These are phyloP conservation scores for Buceros bicornis DNA, from an alignment of 2,797 vertebrate genomes.

Conservation along the genomic window DNA sequence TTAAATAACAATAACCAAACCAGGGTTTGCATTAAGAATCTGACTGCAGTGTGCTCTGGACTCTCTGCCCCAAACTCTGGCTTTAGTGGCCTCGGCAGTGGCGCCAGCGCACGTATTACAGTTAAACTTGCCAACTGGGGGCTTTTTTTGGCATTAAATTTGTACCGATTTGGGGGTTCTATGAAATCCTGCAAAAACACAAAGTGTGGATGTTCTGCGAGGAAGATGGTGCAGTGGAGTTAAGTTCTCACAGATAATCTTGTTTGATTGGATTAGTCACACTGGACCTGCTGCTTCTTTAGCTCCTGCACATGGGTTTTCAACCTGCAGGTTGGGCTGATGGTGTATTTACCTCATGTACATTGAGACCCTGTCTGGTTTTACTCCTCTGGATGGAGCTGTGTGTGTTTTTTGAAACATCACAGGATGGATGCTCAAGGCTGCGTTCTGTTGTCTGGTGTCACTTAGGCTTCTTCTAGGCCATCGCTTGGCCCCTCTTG, in stretches of 20 bases:
- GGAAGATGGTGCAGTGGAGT: neutral
- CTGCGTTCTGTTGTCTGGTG: neutral
- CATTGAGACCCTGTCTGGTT: too few relatives aligned
- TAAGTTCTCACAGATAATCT: neutral
- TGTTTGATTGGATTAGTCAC: neutral
- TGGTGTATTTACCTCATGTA: neutral
- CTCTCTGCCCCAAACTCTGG: neutral
- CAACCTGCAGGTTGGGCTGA: neutral
- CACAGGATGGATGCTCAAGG: neutral
- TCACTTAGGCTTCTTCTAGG: fast-evolving
- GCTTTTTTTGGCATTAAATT: neutral
- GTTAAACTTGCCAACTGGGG: neutral
- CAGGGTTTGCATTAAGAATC: neutral
- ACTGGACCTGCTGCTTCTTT: neutral
- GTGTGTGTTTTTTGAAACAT: neutral
- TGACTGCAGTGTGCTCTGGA: neutral
- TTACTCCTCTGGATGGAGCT: neutral
- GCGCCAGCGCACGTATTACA: neutral
- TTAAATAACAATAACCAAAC: neutral
- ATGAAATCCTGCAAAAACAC: neutral
- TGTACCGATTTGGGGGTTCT: fast-evolving
- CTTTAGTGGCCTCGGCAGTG: neutral
- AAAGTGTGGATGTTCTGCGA: neutral
- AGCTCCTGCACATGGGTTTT: neutral
- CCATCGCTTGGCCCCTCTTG: neutral